These are phyloP conservation scores for Pachyrhynchus sulphureomaculatus DNA, from an alignment of 1,140 invertebrate species.

Conservation along the genomic window DNA sequence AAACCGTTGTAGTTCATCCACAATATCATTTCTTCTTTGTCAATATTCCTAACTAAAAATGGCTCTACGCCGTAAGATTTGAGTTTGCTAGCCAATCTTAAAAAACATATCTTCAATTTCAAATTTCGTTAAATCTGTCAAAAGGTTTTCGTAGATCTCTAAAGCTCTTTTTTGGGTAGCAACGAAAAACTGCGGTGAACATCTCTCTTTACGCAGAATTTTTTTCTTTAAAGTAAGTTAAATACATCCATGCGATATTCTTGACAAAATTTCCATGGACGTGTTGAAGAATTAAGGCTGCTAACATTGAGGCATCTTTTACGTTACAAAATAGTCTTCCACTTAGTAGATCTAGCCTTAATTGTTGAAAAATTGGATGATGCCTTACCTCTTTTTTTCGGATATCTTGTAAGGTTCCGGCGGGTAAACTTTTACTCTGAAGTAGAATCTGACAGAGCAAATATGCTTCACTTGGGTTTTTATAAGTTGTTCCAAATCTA, in stretches of 20 bases:
- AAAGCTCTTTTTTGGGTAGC: constrained; percentile 20
- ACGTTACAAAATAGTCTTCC: constrained; percentile 22
- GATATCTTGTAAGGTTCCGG: constrained; percentile 31
- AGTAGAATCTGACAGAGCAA: constrained; percentile 17
- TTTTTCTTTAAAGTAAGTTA: constrained; percentile 13
- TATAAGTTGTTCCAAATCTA: constrained; percentile 27
- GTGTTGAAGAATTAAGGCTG: constrained; percentile 26
- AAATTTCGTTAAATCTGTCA: background rate
- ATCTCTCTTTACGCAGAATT: constrained; percentile 19
- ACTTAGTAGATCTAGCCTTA: constrained; percentile 24
- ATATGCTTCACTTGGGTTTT: constrained; percentile 20
- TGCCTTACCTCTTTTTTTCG: constrained; percentile 4
- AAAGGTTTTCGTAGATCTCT: constrained; percentile 29
- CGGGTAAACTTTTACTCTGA: constrained; percentile 30
- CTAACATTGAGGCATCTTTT: constrained; percentile 19
- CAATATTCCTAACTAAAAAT: constrained; percentile 10
- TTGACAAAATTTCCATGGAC: constrained; percentile 16
- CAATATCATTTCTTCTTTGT: constrained; percentile 9
- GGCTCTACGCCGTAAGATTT: constrained; percentile 32
- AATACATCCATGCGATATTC: background rate
- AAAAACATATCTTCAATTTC: constrained; percentile 28
- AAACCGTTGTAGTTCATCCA: constrained; percentile 33
- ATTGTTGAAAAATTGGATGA: constrained; percentile 25
- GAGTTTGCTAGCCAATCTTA: constrained; percentile 25
- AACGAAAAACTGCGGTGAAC: background rate